Conservation (phyloP, 2,888 invertebrate species). For the Drosophila limbata region DNA sequence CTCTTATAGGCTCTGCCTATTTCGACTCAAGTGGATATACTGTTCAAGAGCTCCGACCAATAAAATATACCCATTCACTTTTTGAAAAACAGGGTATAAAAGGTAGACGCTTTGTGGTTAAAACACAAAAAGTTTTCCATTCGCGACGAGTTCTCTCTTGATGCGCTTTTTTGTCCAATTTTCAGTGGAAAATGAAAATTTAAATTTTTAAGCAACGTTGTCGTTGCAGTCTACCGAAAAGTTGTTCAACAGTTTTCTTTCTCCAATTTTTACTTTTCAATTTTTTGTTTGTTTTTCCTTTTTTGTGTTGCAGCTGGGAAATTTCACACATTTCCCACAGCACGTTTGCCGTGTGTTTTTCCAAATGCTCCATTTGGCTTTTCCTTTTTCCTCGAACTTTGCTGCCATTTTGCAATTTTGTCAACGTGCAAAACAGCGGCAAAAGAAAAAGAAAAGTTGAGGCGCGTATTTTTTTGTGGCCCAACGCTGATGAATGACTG, state of each 20-base stretch:
- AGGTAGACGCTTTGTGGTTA: constrained; percentile 22
- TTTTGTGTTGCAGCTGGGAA: constrained; percentile 67
- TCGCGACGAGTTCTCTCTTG: constrained; percentile 6
- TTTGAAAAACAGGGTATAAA: background rate
- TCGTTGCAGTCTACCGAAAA: constrained; percentile 57
- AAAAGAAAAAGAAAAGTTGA: constrained; percentile 29
- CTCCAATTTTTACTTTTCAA: background rate
- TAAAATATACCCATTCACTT: background rate
- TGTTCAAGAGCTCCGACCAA: too few relatives aligned
- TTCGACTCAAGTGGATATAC: too few relatives aligned
- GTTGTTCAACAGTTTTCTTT: constrained; percentile 53
- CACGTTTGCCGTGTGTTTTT: constrained; percentile 63
- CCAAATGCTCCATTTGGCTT: constrained; percentile 41
- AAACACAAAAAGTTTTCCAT: constrained; percentile 20
- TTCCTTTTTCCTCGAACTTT: constrained; percentile 1
- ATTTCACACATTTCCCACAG: constrained; percentile 80
- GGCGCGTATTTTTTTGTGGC: constrained; percentile 32
- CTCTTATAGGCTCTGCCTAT: too few relatives aligned
- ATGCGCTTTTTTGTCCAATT: constrained; percentile 55
- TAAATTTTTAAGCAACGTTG: constrained; percentile 78
- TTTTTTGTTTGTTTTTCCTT: constrained; percentile 4
- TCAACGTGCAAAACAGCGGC: constrained; percentile 48
- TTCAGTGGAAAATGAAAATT: constrained; percentile 78
- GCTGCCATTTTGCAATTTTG: constrained; percentile 59
- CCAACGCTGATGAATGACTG: constrained; percentile 59